Evolutionary conservation across 2,888 invertebrate genomes (phyloP).

Genomic region (Orchesellides sinensis): DNA sequence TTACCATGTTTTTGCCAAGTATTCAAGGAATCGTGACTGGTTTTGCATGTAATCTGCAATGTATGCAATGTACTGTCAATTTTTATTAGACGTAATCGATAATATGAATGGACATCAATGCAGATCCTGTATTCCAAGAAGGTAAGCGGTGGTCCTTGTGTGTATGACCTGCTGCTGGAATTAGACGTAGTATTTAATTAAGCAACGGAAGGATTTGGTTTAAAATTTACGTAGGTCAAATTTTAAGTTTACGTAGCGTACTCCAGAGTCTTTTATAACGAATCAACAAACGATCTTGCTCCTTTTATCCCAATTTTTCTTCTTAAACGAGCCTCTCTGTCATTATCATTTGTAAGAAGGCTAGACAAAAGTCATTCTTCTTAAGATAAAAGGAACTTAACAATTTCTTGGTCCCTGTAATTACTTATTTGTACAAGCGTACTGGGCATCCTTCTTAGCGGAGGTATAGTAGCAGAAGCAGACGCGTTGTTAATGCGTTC

Average conservation of each 20-base stretch:
- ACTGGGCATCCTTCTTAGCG: background rate
- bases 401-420: conserved; percentile 43
- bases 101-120: background rate
- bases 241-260: no score
- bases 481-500: conserved; percentile 45
- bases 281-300: no score
- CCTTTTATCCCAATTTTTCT: conserved; percentile 6
- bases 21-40: no score
- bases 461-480: background rate
- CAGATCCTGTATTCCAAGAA: conserved; percentile 13
- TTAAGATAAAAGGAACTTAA: conserved; percentile 42
- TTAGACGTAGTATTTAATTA: no score
- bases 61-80: background rate
- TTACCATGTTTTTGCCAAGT: no score
- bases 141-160: conserved; percentile 7
- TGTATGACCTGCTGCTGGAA: no score
- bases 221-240: background rate
- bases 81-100: conserved; percentile 11
- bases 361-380: conserved; percentile 60
- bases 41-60: background rate
- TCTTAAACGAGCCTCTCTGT: conserved; percentile 40
- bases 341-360: conserved; percentile 51
- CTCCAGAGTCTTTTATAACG: no score
- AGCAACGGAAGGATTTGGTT: background rate
- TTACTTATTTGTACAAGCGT: conserved; percentile 59